Evolutionary conservation across 2,888 invertebrate species (phyloP), one percentile per base, ranked within the genome.

Genomic region (Leptarthrus brevirostris): DNA sequence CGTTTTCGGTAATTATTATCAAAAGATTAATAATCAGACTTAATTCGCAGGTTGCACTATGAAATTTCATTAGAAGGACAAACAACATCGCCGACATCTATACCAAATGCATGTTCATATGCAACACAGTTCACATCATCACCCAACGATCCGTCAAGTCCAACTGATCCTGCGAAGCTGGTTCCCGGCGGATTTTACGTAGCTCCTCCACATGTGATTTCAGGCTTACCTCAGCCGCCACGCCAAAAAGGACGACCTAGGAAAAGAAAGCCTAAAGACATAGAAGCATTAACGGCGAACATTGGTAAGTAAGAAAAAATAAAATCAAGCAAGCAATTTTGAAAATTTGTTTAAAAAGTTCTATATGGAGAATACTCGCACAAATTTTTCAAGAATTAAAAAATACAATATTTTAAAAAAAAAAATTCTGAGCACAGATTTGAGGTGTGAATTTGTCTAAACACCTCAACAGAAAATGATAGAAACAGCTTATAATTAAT

Each of bases 161-260:
- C 85, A 64, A 81, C 82, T 75, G 85, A 84, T 80, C 81, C 84
- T 78, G 82, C 82, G 79, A 85, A 85, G 80, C 82, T 85, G 81
- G 83, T 84, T 81, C 82, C 85, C 81, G 82, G 81, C 79, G 84
- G 84, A 79, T 83, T 89, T 87, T 83, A 87, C 88, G 82, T 87
- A 89, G 82, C 86, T 86, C 82, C 80, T 81, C 84, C 82, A 74
- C 85, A 84, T 80, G 85, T 89, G 87, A 76, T 89, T 87, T 79
- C 89, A 86, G 82, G 89, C 85, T 83, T 89, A 86, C 86, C 86
- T 81, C 83, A 88, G 86, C 84, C 87, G 79, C 93, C 95, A 4
- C 88, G 95, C 79, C 96, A 96, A 85, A 97, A 97, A 88, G 96
- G 96, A 8, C 88, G 97, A 78, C 96, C 96, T 36, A 88, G 96